Evolutionary conservation across 2,888 invertebrate genomes (phyloP), one percentile per base, ranked within the genome.

Genomic region (Anaspis maculata): DNA sequence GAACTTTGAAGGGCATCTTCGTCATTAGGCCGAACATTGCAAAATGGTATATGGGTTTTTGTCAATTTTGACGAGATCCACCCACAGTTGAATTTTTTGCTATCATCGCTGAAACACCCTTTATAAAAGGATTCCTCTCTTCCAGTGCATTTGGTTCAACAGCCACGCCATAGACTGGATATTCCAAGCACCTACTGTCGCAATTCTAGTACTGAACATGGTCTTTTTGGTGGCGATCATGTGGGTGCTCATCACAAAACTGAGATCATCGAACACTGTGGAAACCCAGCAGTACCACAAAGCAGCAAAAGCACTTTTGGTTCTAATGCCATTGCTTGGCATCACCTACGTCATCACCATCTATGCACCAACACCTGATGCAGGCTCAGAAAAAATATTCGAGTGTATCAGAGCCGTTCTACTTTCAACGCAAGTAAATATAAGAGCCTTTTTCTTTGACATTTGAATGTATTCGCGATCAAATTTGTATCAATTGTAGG

Each of bases 171-270:
- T 83, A 31, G 91, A 92, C 64, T 91, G 88, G 84, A 83, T 92
- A 49, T 87, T 84, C 62, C 85, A 88, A 59, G 80, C 76, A 1
- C 91, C 92, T 0, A 86, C 88, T 2, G 75, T 91, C 42, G 67
- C 75, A 13, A 88, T 91, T 6, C 76, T 94, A 15, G 76, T 81
- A 34, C 76, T 89, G 49, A 91, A 92, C 70, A 73, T 83, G 29
- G 72, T 84, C 51, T 89, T 89, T 66, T 75, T 89, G 39, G 69
- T 85, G 50, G 77, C 77, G 69, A 88, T 91, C 51, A 87, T 91
- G 85, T 86, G 89, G 81, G 90, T 94, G 30, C 72, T 95, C 44
- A 91, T 95, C 57, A 92, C 91, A 15, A 94, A 95, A 57, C 74
- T 94, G 3, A 77, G 91, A 28, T 91, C 92, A 12, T 86, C 92